These are phyloP conservation scores for Lontra canadensis DNA, from an alignment of 2,113 vertebrate species.

Conservation along the genomic window DNA sequence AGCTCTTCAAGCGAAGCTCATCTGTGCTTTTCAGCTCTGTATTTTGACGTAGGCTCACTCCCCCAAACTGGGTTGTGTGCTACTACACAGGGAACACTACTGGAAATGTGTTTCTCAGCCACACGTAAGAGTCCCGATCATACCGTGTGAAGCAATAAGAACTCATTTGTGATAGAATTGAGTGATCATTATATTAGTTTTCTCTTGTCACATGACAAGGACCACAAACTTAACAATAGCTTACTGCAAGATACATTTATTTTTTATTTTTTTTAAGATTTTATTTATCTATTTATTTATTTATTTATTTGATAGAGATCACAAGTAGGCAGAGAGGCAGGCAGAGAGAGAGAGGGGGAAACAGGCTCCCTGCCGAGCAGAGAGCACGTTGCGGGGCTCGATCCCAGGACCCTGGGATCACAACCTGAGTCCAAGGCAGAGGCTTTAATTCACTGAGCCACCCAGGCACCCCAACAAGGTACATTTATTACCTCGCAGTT, in stretches of 20 bases:
- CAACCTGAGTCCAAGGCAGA: too few species aligned
- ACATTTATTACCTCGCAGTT: background rate
- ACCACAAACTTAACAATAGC: background rate
- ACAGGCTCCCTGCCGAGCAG: too few species aligned
- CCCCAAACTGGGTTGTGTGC: background rate
- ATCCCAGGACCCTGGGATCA: too few species aligned
- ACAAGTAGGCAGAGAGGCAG: too few species aligned
- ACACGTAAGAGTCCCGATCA: background rate
- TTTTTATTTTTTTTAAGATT: too few species aligned
- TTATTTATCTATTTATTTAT: too few species aligned
- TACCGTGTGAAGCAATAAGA: background rate
- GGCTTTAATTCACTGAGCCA: too few species aligned
- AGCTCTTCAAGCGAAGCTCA: background rate
- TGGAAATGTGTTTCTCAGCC: background rate
- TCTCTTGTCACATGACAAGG: background rate
- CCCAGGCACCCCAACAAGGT: background rate
- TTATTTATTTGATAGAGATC: too few species aligned
- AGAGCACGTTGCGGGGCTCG: too few species aligned
- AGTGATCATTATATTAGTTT: background rate
- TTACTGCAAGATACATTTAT: background rate
- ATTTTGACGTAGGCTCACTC: background rate
- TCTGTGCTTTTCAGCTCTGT: background rate
- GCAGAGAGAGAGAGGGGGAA: too few species aligned
- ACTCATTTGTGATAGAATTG: background rate
- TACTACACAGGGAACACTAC: fast-evolving